Percentiles rank a stretch among this genome's conserved stretches.
These are phyloP conservation scores for Urocitellus parryii DNA, from an alignment of 2,113 vertebrate genomes.

Conservation along the genomic window DNA sequence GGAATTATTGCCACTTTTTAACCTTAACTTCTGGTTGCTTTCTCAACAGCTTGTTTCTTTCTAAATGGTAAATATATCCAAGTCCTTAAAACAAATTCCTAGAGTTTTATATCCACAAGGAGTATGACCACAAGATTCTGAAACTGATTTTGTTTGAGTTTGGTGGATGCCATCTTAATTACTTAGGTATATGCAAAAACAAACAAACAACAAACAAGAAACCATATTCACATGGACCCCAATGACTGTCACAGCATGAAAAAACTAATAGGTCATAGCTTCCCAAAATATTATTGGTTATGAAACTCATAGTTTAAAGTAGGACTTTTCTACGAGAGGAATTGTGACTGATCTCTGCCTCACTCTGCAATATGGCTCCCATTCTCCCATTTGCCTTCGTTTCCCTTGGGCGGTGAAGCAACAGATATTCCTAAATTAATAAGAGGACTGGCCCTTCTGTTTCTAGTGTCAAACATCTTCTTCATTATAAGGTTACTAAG, in stretches of 20 bases:
- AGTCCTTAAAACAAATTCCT: constrained; percentile 9
- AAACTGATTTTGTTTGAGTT: not conserved
- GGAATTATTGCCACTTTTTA: not conserved
- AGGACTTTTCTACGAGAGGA: not conserved
- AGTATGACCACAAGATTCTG: not conserved
- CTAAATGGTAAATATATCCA: not conserved
- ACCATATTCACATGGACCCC: not conserved
- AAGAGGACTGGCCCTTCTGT: not conserved
- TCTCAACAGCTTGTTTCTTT: not conserved
- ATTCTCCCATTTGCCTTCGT: not conserved
- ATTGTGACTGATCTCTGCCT: not conserved
- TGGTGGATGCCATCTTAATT: not conserved
- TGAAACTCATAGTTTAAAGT: not conserved
- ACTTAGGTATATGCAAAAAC: not conserved
- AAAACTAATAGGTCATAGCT: not conserved
- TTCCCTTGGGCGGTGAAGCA: not conserved
- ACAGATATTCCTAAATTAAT: not conserved
- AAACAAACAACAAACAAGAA: not conserved
- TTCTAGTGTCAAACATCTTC: not conserved
- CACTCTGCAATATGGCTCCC: not conserved
- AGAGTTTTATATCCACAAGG: not conserved
- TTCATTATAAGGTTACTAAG: not conserved
- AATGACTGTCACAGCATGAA: not conserved
- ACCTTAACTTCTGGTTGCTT: not conserved
- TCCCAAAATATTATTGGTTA: not conserved